These are phyloP conservation scores for Leucoraja ocellata DNA, from an alignment of 2,797 vertebrate genomes.

Conservation along the genomic window DNA sequence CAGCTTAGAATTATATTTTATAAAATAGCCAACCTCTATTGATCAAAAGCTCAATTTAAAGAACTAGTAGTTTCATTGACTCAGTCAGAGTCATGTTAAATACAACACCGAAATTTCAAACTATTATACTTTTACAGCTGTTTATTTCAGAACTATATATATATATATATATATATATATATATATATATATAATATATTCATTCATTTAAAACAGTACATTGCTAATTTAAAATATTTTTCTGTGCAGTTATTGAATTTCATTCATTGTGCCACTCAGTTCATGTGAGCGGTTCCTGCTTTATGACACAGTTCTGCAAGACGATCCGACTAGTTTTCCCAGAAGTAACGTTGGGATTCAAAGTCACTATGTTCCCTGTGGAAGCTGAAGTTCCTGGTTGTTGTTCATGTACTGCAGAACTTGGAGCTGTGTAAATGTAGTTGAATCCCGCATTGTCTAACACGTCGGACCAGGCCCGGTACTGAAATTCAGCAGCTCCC, in stretches of 20 bases:
- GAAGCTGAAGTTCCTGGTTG: constrained; percentile 42
- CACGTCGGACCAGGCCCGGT: constrained; percentile 48
- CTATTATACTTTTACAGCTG: neutral
- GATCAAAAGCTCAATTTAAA: constrained; percentile 31
- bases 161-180: neutral
- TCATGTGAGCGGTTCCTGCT: constrained; percentile 49
- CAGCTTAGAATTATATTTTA: neutral
- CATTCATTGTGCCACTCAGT: neutral
- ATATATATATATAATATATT: neutral
- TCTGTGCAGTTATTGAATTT: neutral
- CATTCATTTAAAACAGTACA: constrained; percentile 11
- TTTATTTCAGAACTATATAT: constrained; percentile 9
- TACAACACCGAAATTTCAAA: neutral
- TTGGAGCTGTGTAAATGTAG: constrained; percentile 44
- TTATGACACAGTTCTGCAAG: constrained; percentile 45
- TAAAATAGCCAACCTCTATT: neutral
- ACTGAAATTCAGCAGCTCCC: constrained; percentile 49
- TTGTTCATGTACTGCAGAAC: constrained; percentile 42
- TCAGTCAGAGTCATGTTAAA: constrained; percentile 4
- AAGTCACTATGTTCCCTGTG: constrained; percentile 39
- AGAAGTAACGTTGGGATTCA: constrained; percentile 16
- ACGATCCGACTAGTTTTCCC: constrained; percentile 41
- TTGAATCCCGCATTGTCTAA: constrained; percentile 39
- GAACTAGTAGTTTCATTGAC: neutral
- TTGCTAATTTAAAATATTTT: neutral